Conservation (phyloP, 2,888 invertebrate species). For the Melangyna quadrimaculata region DNA sequence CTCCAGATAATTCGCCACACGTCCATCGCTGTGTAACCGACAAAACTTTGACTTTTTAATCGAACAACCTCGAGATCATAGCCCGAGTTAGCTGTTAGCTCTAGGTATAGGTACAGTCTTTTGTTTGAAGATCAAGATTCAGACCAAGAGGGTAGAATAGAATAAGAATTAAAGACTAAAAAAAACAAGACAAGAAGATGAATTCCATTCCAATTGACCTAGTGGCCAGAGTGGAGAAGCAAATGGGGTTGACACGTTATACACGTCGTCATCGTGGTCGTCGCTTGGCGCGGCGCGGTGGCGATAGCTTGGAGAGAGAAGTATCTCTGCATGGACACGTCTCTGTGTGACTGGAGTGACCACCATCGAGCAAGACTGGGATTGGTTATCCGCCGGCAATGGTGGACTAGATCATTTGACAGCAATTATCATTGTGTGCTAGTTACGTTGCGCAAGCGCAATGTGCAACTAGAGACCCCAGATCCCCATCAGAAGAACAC, state of each 20-base stretch:
- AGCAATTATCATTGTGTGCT: slow-evolving; percentile 70
- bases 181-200: not conserved
- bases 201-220: slow-evolving; percentile 65
- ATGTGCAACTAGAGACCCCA: slow-evolving; percentile 30
- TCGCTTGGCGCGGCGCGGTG: too few relatives aligned
- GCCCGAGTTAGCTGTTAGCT: slow-evolving; percentile 5
- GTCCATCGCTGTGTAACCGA: slow-evolving; percentile 39
- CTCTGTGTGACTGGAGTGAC: slow-evolving; percentile 62
- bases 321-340: slow-evolving; percentile 53
- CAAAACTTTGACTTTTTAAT: slow-evolving; percentile 61
- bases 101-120: slow-evolving; percentile 5
- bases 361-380: slow-evolving; percentile 51
- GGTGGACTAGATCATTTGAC: slow-evolving; percentile 70
- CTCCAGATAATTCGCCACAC: slow-evolving; percentile 48
- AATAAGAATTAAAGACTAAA: not conserved
- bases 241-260: slow-evolving; percentile 65
- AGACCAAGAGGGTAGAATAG: slow-evolving; percentile 19
- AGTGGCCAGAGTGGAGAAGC: slow-evolving; percentile 45
- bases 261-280: not conserved
- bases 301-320: slow-evolving; percentile 2
- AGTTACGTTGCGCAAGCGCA: slow-evolving; percentile 66
- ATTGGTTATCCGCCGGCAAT: slow-evolving; percentile 60
- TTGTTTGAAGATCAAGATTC: slow-evolving; percentile 45
- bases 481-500: slow-evolving; percentile 15
- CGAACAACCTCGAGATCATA: slow-evolving; percentile 43